These are phyloP conservation scores for Andrena hattorfiana DNA, from an alignment of 2,888 invertebrate genomes.

Conservation along the genomic window DNA sequence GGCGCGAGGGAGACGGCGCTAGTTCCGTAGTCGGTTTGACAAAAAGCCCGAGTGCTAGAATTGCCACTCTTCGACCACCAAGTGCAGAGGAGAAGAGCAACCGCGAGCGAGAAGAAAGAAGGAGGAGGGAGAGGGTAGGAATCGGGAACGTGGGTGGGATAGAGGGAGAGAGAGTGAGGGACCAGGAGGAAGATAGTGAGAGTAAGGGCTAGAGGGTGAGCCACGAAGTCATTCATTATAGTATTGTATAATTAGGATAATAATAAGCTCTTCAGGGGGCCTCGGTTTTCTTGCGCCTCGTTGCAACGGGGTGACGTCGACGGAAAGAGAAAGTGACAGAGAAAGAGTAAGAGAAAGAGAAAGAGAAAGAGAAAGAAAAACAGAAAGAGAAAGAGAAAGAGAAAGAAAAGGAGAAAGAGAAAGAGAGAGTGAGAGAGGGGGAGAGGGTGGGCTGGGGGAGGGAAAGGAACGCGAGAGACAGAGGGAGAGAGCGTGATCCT, in stretches of 20 bases:
- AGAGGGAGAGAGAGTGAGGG: constrained; percentile 35
- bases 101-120: constrained; percentile 67
- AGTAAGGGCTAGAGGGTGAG: constrained; percentile 71
- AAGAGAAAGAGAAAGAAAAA: constrained; percentile 52
- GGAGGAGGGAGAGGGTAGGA: constrained; percentile 62
- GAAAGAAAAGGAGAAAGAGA: constrained; percentile 53
- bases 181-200: constrained; percentile 60
- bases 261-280: constrained; percentile 83
- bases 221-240: constrained; percentile 81
- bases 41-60: constrained; percentile 84
- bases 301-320: constrained; percentile 72
- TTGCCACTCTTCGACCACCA: constrained; percentile 84
- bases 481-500: constrained; percentile 62
- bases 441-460: constrained; percentile 29
- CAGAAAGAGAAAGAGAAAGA: constrained; percentile 58
- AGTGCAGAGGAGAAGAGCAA: constrained; percentile 80
- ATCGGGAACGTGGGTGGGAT: constrained; percentile 61
- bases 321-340: constrained; percentile 53
- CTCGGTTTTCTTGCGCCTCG: constrained; percentile 80
- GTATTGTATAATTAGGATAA: constrained; percentile 85
- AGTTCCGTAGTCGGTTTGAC: constrained; percentile 80
- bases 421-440: constrained; percentile 4
- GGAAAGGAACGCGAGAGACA: constrained; percentile 31
- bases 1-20: constrained; percentile 79
- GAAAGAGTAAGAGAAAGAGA: constrained; percentile 63